Evolutionary conservation across 2,797 vertebrate genomes (phyloP), one percentile per base, ranked within the genome.

Genomic region (Xerus rutilus): DNA sequence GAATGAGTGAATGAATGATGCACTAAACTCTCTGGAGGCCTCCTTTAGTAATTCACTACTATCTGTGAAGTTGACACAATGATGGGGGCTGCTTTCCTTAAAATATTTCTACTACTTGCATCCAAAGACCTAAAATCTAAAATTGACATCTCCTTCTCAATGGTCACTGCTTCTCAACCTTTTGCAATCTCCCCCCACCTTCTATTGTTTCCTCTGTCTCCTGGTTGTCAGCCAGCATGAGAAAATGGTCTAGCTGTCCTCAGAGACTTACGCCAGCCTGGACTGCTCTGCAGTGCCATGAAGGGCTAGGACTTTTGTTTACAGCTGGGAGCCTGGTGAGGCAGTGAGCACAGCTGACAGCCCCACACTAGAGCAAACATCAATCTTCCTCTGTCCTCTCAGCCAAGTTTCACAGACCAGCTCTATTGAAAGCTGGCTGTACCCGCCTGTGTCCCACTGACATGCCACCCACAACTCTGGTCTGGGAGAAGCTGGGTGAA

Each of bases 361-460:
- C 97, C 76, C 35, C 96, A 91, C 6, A 35, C 93, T 95, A 92
- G 35, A 96, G 98, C 97, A 96, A 98, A 97, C 93, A 98, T 98
- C 98, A 98, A 98, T 98, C 98, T 98, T 97, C 96, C 97, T 98
- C 98, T 98, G 98, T 98, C 97, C 97, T 98, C 98, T 91, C 32
- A 4, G 98, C 98, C 98, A 98, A 98, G 97, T 97, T 86, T 96
- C 97, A 98, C 97, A 98, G 98, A 97, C 62, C 67, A 2, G 97
- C 98, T 98, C 98, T 98, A 98, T 98, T 98, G 98, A 98, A 96
- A 96, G 84, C 92, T 96, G 79, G 95, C 92, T 88, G 73, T 86
- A 94, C 93, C 87, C 69, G 76, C 95, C 91, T 95, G 89, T 89
- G 93, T 91, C 96, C 90, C 93, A 95, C 85, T 96, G 94, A 96